Percentiles rank a stretch among this genome's conserved stretches.
Conservation (phyloP, 2,797 vertebrate genomes). For the Hippopotamyrus pictus region DNA sequence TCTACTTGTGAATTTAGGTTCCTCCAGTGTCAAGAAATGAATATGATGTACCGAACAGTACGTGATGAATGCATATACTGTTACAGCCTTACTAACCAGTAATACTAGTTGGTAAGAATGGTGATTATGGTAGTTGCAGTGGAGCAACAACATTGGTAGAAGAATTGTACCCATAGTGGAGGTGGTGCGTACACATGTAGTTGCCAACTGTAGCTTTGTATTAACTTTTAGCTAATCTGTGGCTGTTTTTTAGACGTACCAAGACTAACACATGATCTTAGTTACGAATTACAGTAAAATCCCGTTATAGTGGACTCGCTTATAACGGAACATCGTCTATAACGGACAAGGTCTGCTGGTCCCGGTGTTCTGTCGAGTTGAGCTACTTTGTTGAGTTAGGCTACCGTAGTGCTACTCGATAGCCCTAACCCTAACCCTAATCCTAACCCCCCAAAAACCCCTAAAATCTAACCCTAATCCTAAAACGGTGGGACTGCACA, state of each 20-base stretch:
- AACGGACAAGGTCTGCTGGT: too few species aligned
- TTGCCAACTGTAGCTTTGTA: not conserved
- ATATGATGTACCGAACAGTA: not conserved
- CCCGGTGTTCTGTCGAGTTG: too few species aligned
- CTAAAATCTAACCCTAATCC: too few species aligned
- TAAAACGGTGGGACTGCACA: too few species aligned
- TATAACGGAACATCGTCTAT: too few species aligned
- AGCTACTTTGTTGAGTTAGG: too few species aligned
- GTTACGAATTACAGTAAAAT: not conserved
- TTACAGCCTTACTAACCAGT: not conserved
- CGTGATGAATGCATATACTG: not conserved
- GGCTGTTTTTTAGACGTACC: not conserved
- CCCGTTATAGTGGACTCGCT: too few species aligned
- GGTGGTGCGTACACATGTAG: not conserved
- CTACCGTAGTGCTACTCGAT: too few species aligned
- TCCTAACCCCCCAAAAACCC: too few species aligned
- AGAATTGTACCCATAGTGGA: not conserved
- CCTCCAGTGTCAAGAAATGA: not conserved
- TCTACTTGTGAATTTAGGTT: not conserved
- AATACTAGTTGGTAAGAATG: not conserved
- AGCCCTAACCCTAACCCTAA: too few species aligned
- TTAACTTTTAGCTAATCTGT: not conserved
- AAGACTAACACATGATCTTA: not conserved
- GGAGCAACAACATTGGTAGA: not conserved
- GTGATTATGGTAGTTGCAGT: not conserved